These are phyloP conservation scores for Papilio xuthus DNA, from an alignment of 1,140 invertebrate genomes.

Conservation along the genomic window DNA sequence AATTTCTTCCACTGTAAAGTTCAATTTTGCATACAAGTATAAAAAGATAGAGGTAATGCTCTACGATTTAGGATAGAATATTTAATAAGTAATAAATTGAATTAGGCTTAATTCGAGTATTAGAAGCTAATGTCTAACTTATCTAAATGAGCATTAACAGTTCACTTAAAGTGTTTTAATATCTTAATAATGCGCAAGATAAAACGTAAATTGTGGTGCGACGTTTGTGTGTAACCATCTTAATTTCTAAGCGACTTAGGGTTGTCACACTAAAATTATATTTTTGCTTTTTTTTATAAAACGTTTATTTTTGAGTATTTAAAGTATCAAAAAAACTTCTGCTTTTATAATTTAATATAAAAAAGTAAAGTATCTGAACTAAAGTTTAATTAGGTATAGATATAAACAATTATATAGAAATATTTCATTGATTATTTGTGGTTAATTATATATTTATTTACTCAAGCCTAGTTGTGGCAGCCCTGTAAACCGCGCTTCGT, in stretches of 20 bases:
- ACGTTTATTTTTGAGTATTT: no score
- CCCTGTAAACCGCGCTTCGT: constrained; percentile 11
- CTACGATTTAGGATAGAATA: not conserved
- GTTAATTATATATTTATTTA: constrained; percentile 1
- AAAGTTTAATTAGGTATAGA: not conserved
- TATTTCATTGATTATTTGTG: not conserved
- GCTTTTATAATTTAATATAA: no score
- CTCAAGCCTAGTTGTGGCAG: not conserved
- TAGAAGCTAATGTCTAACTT: not conserved
- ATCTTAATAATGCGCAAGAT: constrained; percentile 5
- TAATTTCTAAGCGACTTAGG: not conserved
- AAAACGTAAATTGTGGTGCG: constrained; percentile 1
- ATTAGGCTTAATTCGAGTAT: not conserved
- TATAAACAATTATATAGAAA: not conserved
- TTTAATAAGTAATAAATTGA: not conserved
- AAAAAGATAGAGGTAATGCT: not conserved
- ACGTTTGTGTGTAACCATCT: constrained; percentile 6
- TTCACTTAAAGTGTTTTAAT: constrained; percentile 2
- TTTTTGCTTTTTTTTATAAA: not conserved
- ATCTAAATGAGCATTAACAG: not conserved
- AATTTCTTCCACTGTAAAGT: no score
- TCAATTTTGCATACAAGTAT: not conserved
- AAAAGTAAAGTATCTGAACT: no score
- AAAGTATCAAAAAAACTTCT: no score
- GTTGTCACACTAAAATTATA: not conserved